Evolutionary conservation across 2,113 vertebrate species (phyloP), one percentile per base, ranked within the genome.

Genomic region (Rhipidura dahli): DNA sequence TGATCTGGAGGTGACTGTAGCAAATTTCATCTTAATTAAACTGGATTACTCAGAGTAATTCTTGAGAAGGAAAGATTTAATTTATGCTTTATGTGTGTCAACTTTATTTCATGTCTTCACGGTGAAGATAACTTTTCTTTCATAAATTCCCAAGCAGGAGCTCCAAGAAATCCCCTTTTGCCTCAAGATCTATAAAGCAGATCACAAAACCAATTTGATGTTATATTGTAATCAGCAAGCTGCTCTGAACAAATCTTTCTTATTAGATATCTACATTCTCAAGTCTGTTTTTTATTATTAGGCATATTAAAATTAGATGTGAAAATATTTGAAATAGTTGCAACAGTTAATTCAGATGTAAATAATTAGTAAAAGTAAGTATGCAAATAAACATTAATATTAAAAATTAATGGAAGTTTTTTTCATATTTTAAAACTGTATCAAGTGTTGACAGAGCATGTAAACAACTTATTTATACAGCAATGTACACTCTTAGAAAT

Each of bases 161-260:
- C 79, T 96, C 95, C 95, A 94, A 94, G 95, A 97, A 96, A 96
- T 96, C 92, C 87, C 95, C 93, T 93, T 96, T 97, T 94, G 95
- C 85, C 93, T 96, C 95, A 95, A 96, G 94, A 96, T 97, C 95
- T 96, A 96, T 75, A 96, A 97, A 96, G 95, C 68, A 97, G 96
- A 96, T 92, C 94, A 96, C 94, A 97, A 96, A 96, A 97, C 80
- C 92, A 83, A 73, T 93, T 90, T 92, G 94, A 64, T 33, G 51
- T 97, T 92, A 90, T 26, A 90, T 42, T 86, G 85, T 44, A 90
- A 93, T 33, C 66, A 95, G 42, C 47, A 96, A 72, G 50, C 71
- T 86, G 51, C 31, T 95, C 68, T 75, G 90, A 96, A 97, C 22
- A 95, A 79, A 86, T 88, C 35, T 92, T 93, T 94, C 31, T 91